Conservation (phyloP, 2,113 vertebrate species). For the Notothenia rossii region DNA sequence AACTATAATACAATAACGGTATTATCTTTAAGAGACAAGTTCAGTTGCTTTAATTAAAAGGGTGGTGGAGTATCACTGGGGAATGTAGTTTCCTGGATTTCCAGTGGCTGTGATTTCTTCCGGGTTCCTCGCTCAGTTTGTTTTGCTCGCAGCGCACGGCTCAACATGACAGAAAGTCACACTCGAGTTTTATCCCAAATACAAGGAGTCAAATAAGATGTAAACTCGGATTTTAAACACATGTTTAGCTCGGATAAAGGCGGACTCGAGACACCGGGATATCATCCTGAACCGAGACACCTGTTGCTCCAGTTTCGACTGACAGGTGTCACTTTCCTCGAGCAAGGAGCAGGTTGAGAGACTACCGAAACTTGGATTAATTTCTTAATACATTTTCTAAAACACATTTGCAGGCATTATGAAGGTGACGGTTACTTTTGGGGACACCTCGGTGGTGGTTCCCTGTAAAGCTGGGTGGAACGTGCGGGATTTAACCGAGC, state of each 20-base stretch:
- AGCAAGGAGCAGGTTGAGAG: constrained; percentile 1
- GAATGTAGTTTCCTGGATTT: constrained; percentile 55
- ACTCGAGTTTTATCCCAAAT: not conserved
- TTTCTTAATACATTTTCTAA: not conserved
- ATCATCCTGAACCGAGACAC: constrained; percentile 74
- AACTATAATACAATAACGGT: too few relatives aligned
- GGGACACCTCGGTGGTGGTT: constrained; percentile 89
- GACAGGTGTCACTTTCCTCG: constrained; percentile 51
- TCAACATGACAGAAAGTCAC: constrained; percentile 35
- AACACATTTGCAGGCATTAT: constrained; percentile 67
- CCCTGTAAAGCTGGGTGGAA: constrained; percentile 90
- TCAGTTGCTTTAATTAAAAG: too few relatives aligned
- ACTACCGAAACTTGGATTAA: constrained; percentile 1
- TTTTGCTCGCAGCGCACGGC: constrained; percentile 51
- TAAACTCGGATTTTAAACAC: not conserved
- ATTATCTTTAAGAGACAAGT: too few relatives aligned
- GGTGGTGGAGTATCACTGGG: not conserved
- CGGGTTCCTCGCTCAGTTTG: constrained; percentile 67
- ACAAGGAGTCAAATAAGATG: not conserved
- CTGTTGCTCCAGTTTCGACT: constrained; percentile 74
- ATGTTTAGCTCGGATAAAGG: not conserved
- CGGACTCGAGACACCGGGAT: constrained; percentile 29
- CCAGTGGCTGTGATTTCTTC: constrained; percentile 66
- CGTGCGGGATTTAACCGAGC: constrained; percentile 89
- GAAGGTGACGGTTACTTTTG: constrained; percentile 95